Conservation (phyloP, 1,140 invertebrate genomes). For the Oreohelix idahoensis region DNA sequence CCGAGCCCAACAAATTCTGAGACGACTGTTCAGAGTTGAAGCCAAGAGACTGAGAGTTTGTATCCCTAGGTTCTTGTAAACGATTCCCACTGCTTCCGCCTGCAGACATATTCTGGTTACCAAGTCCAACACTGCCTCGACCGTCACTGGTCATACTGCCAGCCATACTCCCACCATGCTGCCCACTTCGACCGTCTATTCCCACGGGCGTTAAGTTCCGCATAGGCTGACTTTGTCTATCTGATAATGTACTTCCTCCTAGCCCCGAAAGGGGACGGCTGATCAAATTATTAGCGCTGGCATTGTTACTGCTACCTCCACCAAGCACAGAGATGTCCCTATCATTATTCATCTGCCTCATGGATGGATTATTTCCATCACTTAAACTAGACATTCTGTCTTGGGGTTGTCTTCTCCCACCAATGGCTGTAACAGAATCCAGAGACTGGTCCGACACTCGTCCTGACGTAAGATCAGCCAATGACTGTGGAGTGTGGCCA, state of each 20-base stretch:
- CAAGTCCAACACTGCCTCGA: conserved; percentile 18
- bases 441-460: not conserved
- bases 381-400: conserved; percentile 9
- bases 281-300: not conserved
- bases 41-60: not conserved
- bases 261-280: conserved; percentile 18
- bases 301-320: not conserved
- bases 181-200: not conserved
- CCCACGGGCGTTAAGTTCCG: conserved; percentile 30
- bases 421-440: not conserved
- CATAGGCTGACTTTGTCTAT: conserved; percentile 31
- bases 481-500: conserved; percentile 23
- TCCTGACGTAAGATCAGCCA: conserved; percentile 10
- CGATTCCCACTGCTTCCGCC: not conserved
- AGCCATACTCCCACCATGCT: not conserved
- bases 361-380: not conserved
- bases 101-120: not conserved
- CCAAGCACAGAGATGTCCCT: not conserved
- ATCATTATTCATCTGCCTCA: conserved; percentile 1
- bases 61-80: not conserved
- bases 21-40: conserved; percentile 19
- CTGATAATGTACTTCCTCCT: not conserved
- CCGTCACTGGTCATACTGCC: not conserved
- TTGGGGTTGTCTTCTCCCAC: not conserved
- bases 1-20: conserved; percentile 15